phyloP scores from a whole-genome alignment of 2,797 vertebrate species.

The Xenentodon cancila region DNA sequence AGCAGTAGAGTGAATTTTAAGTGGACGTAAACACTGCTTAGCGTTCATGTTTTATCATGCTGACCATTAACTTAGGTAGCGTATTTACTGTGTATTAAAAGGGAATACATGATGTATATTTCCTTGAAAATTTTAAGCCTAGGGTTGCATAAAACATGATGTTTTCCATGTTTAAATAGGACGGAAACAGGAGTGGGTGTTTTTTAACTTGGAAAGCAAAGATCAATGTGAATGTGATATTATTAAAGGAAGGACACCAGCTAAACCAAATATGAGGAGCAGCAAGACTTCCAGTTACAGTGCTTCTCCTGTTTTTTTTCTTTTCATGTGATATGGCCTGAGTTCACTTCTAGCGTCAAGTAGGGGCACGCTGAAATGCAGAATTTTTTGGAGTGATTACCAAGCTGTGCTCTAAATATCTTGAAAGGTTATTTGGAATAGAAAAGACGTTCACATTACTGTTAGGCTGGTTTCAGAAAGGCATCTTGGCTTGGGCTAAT shows the following conservation, averaged over 20 bases:
- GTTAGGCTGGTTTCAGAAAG: no score
- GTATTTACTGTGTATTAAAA: slow-evolving; percentile 46
- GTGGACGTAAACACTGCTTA: not conserved
- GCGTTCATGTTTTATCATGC: slow-evolving; percentile 25
- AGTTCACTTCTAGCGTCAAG: not conserved
- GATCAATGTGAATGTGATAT: slow-evolving; percentile 40
- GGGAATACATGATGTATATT: slow-evolving; percentile 53
- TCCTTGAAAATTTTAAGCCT: slow-evolving; percentile 32
- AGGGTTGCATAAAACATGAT: slow-evolving; percentile 29
- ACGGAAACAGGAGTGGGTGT: slow-evolving; percentile 32
- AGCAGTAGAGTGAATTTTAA: slow-evolving; percentile 4
- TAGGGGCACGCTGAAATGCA: not conserved
- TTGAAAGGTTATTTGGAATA: slow-evolving; percentile 2
- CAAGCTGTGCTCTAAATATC: not conserved
- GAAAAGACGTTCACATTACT: not conserved
- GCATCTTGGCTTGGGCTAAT: no score
- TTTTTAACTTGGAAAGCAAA: slow-evolving; percentile 39
- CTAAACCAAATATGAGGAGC: slow-evolving; percentile 7
- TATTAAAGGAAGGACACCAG: slow-evolving; percentile 10
- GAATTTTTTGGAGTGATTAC: not conserved
- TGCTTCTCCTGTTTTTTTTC: not conserved
- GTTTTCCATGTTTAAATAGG: slow-evolving; percentile 52
- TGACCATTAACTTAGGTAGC: slow-evolving; percentile 12
- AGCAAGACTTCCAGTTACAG: slow-evolving; percentile 1
- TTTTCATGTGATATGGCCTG: not conserved